phyloP scores from a whole-genome alignment of 2,113 vertebrate species.

The Pavo muticus region DNA sequence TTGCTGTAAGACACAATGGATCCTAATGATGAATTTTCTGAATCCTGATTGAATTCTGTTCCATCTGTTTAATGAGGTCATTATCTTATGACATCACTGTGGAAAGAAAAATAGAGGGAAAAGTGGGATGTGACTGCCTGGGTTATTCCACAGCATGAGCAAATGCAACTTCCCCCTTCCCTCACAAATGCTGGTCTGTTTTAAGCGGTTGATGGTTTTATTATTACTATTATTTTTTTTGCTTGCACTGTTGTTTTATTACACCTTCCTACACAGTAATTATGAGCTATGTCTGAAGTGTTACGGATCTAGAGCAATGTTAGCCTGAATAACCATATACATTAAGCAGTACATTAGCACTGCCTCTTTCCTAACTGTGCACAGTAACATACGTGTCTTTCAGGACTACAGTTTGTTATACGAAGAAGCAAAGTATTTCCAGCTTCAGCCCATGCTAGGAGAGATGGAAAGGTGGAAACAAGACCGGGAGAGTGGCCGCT shows the following conservation, averaged over 20 bases:
- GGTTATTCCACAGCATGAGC: background rate
- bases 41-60: conserved; percentile 58
- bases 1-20: conserved; percentile 47
- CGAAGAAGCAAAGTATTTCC: conserved; percentile 96
- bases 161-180: background rate
- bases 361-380: background rate
- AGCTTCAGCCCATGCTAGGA: conserved; percentile 90
- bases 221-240: background rate
- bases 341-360: background rate
- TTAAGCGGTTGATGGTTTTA: background rate
- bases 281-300: background rate
- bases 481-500: conserved; percentile 81
- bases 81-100: conserved; percentile 65
- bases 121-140: background rate
- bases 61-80: conserved; percentile 69
- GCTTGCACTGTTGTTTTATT: background rate
- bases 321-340: background rate
- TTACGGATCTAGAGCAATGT: background rate
- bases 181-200: background rate
- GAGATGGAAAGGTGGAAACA: conserved; percentile 92
- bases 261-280: background rate
- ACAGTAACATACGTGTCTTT: conserved; percentile 43
- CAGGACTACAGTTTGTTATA: conserved; percentile 95
- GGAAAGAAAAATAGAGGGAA: background rate
- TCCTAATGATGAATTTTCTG: conserved; percentile 60